A percentile compares a stretch with the other conserved stretches of the same genome.
These are phyloP conservation scores for Caradrina clavipalpis DNA, from an alignment of 2,888 invertebrate genomes.

Conservation along the genomic window DNA sequence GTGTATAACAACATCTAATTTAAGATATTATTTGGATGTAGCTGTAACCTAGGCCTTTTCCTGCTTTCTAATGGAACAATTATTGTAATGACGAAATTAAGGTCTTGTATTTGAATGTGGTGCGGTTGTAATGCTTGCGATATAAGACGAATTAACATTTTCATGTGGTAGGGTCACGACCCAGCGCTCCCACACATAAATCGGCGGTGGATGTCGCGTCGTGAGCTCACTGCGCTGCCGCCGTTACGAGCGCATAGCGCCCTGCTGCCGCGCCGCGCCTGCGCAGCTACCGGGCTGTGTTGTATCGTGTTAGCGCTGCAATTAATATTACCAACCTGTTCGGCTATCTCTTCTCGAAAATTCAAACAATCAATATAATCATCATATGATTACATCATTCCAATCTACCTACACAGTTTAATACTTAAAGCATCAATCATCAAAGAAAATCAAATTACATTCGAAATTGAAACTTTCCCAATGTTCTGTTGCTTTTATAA, in stretches of 20 bases:
- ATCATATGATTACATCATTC: conserved; percentile 15
- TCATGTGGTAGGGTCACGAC: conserved; percentile 81
- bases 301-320: conserved; percentile 72
- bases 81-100: conserved; percentile 58
- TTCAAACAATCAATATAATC: conserved; percentile 12
- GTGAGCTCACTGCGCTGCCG: conserved; percentile 73
- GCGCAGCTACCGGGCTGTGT: conserved; percentile 70
- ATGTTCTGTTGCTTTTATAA: conserved; percentile 1
- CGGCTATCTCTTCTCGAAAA: conserved; percentile 56
- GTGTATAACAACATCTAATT: conserved; percentile 62
- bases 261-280: conserved; percentile 54
- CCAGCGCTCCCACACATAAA: conserved; percentile 86
- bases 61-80: conserved; percentile 59
- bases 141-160: conserved; percentile 81
- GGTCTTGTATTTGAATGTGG: conserved; percentile 58
- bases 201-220: conserved; percentile 81
- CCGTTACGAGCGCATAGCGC: conserved; percentile 65
- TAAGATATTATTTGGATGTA: conserved; percentile 56
- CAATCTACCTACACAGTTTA: conserved; percentile 9
- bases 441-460: not conserved
- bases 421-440: conserved; percentile 11
- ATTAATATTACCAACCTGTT: conserved; percentile 76
- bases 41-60: conserved; percentile 39
- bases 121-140: conserved; percentile 61
- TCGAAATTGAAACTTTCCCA: conserved; percentile 23